Evolutionary conservation across 2,113 vertebrate species (phyloP).

Genomic region (Phrynocephalus versicolor): DNA sequence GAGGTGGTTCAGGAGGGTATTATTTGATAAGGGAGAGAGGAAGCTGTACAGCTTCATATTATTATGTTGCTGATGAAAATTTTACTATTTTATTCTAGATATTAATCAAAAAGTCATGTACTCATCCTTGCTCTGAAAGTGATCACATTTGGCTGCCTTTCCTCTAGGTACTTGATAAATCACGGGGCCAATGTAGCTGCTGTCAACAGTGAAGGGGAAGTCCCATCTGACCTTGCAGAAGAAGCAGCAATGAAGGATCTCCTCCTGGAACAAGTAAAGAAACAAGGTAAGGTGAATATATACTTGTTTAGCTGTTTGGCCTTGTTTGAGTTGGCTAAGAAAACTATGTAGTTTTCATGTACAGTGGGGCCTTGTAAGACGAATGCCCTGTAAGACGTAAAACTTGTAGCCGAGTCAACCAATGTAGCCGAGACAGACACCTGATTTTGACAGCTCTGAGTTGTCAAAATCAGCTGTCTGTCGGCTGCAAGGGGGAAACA

Average conservation of each 20-base stretch:
- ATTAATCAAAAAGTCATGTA: neutral
- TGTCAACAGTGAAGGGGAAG: conserved; percentile 94
- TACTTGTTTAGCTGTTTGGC: fast-evolving
- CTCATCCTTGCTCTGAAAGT: neutral
- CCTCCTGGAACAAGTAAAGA: conserved; percentile 84
- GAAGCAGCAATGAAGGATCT: conserved; percentile 91
- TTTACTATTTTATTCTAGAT: neutral
- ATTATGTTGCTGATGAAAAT: neutral
- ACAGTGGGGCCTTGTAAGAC: neutral
- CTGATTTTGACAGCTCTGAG: too few species aligned
- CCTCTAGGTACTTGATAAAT: conserved; percentile 83
- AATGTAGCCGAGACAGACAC: too few species aligned
- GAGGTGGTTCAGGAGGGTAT: too few species aligned
- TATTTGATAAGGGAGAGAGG: too few species aligned
- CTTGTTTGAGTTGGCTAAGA: neutral
- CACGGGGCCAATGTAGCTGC: conserved; percentile 83
- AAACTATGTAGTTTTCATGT: neutral
- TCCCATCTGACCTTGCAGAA: conserved; percentile 90
- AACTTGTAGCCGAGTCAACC: too few species aligned
- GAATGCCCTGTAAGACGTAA: too few species aligned
- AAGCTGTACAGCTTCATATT: too few species aligned
- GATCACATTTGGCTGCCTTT: conserved; percentile 31
- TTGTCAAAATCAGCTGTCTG: too few species aligned
- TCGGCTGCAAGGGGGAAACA: too few species aligned
- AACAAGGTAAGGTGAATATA: conserved; percentile 74